phyloP scores from a whole-genome alignment of 2,797 vertebrate species.

The Amblyraja radiata region DNA sequence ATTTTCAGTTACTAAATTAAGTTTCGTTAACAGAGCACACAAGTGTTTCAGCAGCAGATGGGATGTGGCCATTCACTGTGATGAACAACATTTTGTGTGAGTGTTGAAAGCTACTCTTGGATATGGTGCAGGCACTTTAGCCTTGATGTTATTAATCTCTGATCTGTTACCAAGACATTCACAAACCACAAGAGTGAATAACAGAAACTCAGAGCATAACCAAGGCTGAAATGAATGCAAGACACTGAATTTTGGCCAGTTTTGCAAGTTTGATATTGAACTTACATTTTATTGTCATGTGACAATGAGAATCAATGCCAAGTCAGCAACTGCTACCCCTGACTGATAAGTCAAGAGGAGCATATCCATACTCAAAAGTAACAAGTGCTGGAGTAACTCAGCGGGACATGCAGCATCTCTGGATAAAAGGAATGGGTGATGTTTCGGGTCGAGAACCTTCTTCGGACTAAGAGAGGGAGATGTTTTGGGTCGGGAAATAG shows the following conservation, averaged over 20 bases:
- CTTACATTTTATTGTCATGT: background rate
- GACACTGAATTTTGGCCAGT: background rate
- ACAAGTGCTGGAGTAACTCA: no score
- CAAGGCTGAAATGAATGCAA: background rate
- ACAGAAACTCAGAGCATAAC: no score
- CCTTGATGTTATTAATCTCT: background rate
- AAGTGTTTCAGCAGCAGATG: background rate
- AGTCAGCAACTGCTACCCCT: no score
- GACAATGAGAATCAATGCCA: background rate
- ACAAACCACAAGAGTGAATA: background rate
- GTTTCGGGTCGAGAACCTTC: no score
- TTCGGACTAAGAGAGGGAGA: no score
- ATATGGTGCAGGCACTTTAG: background rate
- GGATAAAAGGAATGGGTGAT: no score
- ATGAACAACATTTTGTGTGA: background rate
- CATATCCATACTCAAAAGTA: no score
- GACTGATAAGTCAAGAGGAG: no score
- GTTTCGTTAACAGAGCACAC: background rate
- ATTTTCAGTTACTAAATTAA: no score
- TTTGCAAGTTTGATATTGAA: background rate
- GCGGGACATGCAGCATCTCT: no score
- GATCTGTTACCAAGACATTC: background rate
- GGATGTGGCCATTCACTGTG: background rate
- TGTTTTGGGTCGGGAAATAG: no score
- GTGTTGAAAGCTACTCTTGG: background rate